Base-by-base conservation (phyloP, 1,140 invertebrate genomes). In the Monochamus saltuarius region DNA sequence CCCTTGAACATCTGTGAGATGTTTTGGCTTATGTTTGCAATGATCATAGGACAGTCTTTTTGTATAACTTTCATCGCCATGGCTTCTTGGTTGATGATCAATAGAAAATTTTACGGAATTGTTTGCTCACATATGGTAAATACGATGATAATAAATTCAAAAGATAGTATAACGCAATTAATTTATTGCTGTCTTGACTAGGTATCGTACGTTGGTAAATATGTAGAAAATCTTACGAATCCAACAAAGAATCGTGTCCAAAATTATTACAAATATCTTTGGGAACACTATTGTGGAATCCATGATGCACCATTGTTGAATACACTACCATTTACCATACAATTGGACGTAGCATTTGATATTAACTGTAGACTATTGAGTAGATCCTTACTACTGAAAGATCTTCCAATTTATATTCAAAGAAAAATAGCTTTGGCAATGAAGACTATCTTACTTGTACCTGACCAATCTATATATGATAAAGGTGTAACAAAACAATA, bases 321-420 rank as follows among this genome's bases (percentile, higher is more conserved):
- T 42, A 47, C 77, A 7, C 60, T 80, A 9, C 78, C 78, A 0
- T 67, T 68, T 47, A 74, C 78, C 11, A 63, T 80, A 29, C 71
- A 76, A 71, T 78, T 77, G 76, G 78, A 79, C 68, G 76, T 80
- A 22, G 73, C 69, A 56, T 79, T 77, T 52, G 78, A 80, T 56
- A 59, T 80, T 9, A 80, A 80, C 62, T 75, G 76, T 38, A 76
- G 78, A 39, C 78, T 78, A 17, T 65, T 80, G 7, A 78, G 77
- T 53, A 77, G 77, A 59, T 80, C 78, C 10, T 59, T 80, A 35
- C 64, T 79, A 68, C 78, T 80, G 60, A 73, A 74, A 64, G 75
- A 78, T 64, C 72, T 78, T 49, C 77, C 75, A 47, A 77, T 79
- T 67, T 74, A 75, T 58, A 77, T 78, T 62, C 64, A 79, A 37